Evolutionary conservation across 1,140 invertebrate species (phyloP), one percentile per base, ranked within the genome.

Genomic region (Antheraea mylitta): DNA sequence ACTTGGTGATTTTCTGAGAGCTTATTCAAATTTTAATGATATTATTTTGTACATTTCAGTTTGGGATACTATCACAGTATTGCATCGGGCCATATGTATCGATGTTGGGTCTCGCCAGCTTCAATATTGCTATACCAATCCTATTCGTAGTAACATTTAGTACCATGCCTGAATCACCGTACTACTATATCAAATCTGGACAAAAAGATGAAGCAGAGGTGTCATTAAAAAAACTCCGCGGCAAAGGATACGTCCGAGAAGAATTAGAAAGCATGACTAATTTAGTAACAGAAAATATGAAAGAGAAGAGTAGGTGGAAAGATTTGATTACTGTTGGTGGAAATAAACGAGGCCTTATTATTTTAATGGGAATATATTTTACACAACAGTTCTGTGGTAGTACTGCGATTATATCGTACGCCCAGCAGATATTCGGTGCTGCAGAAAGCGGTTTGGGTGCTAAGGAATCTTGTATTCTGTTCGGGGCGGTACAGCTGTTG

Each of bases 101-200:
- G 18, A 94, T 94, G 64, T 87, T 93, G 22, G 89, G 93, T 0
- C 92, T 94, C 16, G 94, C 94, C 0, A 89, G 92, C 18, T 93
- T 95, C 62, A 94, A 94, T 72, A 90, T 95, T 30, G 78, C 92
- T 0, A 83, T 95, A 22, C 93, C 95, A 0, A 82, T 95, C 0
- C 72, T 95, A 3, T 95, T 96, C 71, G 92, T 95, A 11, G 70
- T 95, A 0, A 94, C 93, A 0, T 95, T 96, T 81, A 91, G 91
- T 53, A 95, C 94, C 76, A 95, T 97, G 92, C 96, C 96, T 0
- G 97, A 98, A 87, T 96, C 96, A 10, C 96, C 97, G 0, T 95
- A 97, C 73, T 97, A 94, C 75, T 92, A 95, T 37, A 89, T 94
- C 0, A 93, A 93, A 64, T 94, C 93, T 18, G 93, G 94, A 2